Evolutionary conservation across 1,140 invertebrate species (phyloP).

Genomic region (Littorina saxatilis): DNA sequence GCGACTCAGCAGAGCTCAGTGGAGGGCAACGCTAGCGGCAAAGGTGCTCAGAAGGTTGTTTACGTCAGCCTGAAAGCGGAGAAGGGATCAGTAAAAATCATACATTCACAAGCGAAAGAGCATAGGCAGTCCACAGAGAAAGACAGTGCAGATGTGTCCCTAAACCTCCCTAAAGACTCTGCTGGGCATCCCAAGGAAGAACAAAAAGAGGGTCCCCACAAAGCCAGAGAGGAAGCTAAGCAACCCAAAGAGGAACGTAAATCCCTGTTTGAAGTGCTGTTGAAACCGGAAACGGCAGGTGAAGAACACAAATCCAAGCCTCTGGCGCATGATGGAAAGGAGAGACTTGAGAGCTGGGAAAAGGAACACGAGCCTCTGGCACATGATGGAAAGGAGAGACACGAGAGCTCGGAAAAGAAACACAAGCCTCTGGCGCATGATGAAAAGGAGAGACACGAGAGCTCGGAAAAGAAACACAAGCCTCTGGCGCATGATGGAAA

Average conservation of each 20-base stretch:
- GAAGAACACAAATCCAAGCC: background rate
- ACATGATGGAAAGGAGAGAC: background rate
- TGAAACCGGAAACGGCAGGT: background rate
- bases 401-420: background rate
- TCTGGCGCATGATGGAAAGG: no score
- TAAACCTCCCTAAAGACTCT: no score
- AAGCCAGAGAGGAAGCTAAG: no score
- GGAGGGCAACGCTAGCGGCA: background rate
- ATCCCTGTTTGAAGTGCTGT: background rate
- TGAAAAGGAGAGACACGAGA: background rate
- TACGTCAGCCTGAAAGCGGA: background rate
- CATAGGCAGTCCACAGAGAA: no score
- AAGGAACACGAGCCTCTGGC: background rate
- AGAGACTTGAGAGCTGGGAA: background rate
- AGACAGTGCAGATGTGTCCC: no score
- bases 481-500: background rate
- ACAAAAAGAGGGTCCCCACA: no score
- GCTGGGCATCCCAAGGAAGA: no score
- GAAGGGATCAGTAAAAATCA: slow-evolving; percentile 1
- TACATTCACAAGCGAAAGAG: background rate
- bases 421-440: no score
- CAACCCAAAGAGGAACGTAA: background rate
- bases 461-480: background rate
- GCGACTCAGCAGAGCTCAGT: no score
- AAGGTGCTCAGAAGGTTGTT: background rate